Conservation (phyloP, 1,140 invertebrate genomes). For the Wasmannia auropunctata region DNA sequence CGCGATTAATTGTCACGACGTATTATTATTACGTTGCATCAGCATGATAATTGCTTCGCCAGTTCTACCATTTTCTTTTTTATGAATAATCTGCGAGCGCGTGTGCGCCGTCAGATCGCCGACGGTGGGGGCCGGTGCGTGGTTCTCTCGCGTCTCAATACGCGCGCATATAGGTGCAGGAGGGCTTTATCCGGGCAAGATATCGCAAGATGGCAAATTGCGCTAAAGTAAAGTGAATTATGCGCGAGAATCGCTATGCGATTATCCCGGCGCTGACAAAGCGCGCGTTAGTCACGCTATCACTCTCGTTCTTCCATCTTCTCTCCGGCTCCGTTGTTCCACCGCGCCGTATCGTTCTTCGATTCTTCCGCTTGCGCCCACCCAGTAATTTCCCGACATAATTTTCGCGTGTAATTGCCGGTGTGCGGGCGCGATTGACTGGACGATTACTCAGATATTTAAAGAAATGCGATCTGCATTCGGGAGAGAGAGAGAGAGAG, state of each 20-base stretch:
- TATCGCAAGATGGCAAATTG: conserved; percentile 47
- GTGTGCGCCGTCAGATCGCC: background rate
- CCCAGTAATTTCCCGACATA: conserved; percentile 20
- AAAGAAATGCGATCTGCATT: conserved; percentile 41
- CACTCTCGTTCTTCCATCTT: conserved; percentile 43
- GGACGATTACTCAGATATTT: conserved; percentile 46
- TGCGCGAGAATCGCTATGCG: conserved; percentile 43
- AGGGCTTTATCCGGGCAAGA: conserved; percentile 1
- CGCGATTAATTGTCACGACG: conserved; percentile 3
- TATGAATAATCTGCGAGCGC: conserved; percentile 12
- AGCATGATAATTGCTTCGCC: background rate
- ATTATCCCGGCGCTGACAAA: conserved; percentile 54
- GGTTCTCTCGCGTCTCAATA: conserved; percentile 12
- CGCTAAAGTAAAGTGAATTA: conserved; percentile 44
- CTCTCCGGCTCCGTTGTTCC: background rate
- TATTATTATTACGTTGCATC: background rate
- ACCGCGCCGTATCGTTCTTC: background rate
- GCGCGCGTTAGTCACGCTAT: conserved; percentile 60
- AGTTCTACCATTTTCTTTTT: background rate
- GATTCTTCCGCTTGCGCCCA: conserved; percentile 24
- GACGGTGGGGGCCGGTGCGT: background rate
- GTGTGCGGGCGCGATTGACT: conserved; percentile 22
- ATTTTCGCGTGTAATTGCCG: conserved; percentile 48
- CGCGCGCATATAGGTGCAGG: background rate
- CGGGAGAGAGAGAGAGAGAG: background rate